Evolutionary conservation across 1,140 invertebrate species (phyloP).

Genomic region (Venturia canescens): DNA sequence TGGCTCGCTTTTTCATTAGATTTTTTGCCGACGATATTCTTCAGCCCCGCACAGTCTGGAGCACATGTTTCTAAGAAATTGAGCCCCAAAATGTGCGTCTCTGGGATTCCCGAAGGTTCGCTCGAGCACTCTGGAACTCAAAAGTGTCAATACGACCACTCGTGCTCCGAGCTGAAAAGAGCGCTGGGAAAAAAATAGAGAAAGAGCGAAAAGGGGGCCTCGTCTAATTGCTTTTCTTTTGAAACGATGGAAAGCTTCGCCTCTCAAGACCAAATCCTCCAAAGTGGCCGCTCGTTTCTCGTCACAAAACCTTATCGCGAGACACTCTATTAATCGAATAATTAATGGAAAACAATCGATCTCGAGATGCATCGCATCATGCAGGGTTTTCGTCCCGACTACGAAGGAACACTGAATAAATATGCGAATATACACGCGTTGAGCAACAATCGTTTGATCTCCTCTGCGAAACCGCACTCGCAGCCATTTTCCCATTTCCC

Average conservation of each 20-base stretch:
- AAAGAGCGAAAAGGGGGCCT: neutral
- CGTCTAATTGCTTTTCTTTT: constrained; percentile 6
- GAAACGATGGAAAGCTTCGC: neutral
- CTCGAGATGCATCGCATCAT: no score
- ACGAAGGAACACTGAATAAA: no score
- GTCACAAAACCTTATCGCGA: neutral
- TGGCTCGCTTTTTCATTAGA: neutral
- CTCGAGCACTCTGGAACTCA: neutral
- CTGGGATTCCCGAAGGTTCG: neutral
- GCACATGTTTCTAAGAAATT: constrained; percentile 7
- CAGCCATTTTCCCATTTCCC: no score
- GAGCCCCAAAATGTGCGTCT: neutral
- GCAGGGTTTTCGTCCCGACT: no score
- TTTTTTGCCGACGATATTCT: neutral
- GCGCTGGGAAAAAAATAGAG: neutral
- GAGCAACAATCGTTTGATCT: no score
- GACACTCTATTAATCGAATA: neutral
- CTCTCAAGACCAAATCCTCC: constrained; percentile 6
- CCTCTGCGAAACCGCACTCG: no score
- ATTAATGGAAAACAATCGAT: no score
- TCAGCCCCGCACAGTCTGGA: neutral
- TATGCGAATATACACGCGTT: no score
- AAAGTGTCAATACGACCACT: neutral
- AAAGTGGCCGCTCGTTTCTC: neutral
- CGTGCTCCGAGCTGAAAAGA: neutral